Percentiles rank a stretch among this genome's conserved stretches.
These are phyloP conservation scores for Caenorhabditis japonica DNA, from an alignment of 2,888 invertebrate species.

Conservation along the genomic window DNA sequence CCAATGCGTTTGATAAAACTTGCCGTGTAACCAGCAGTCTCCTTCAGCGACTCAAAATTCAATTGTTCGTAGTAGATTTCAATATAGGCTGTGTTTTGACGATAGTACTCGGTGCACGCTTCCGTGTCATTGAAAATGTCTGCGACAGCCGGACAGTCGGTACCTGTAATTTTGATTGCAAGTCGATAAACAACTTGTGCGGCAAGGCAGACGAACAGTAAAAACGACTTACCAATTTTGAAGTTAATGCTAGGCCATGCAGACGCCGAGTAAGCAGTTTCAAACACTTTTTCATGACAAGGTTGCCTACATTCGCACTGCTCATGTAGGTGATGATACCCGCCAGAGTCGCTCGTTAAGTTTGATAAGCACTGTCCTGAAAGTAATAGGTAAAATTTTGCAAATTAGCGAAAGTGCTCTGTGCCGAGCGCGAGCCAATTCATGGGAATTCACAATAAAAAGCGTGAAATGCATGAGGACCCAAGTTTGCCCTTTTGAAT, in stretches of 20 bases:
- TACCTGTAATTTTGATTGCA: constrained; percentile 38
- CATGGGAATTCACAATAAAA: too few species aligned
- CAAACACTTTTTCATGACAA: constrained; percentile 76
- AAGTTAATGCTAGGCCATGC: constrained; percentile 77
- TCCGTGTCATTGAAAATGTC: constrained; percentile 72
- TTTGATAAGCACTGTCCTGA: constrained; percentile 71
- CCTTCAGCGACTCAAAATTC: constrained; percentile 76
- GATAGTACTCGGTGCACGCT: constrained; percentile 75
- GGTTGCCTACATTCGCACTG: constrained; percentile 70
- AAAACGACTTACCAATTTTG: constrained; percentile 65
- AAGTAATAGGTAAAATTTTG: not conserved
- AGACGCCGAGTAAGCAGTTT: constrained; percentile 77
- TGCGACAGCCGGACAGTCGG: constrained; percentile 71
- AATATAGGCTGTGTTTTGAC: constrained; percentile 75
- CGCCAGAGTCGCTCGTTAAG: constrained; percentile 69
- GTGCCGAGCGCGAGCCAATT: too few species aligned
- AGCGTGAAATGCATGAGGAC: too few species aligned
- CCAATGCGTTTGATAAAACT: constrained; percentile 8
- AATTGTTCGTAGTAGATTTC: constrained; percentile 78
- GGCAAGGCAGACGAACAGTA: too few species aligned
- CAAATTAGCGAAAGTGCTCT: too few species aligned
- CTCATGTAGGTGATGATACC: constrained; percentile 72
- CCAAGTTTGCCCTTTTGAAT: too few species aligned
- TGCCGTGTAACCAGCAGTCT: constrained; percentile 77
- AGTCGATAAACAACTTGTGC: not conserved